These are phyloP conservation scores for Simalia tracyae DNA, from an alignment of 2,797 vertebrate genomes.

Conservation along the genomic window DNA sequence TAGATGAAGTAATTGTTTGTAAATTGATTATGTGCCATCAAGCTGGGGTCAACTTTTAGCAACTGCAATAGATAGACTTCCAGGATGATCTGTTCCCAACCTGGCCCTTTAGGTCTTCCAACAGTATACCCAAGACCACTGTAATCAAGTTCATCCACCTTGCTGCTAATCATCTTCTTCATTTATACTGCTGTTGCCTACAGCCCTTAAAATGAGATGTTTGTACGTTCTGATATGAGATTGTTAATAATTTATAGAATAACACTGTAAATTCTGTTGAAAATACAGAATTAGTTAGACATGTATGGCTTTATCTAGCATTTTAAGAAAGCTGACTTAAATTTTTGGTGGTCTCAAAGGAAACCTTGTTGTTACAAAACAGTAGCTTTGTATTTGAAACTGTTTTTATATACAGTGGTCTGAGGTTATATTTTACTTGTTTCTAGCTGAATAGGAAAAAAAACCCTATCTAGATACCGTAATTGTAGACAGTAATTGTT, in stretches of 20 bases:
- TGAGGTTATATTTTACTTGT: not conserved
- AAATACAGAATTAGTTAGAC: not conserved
- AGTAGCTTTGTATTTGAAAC: not conserved
- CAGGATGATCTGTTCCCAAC: not conserved
- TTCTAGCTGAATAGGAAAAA: not conserved
- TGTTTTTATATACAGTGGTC: not conserved
- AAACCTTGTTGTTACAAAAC: not conserved
- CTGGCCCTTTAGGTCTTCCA: not conserved
- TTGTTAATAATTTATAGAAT: not conserved
- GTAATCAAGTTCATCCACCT: not conserved
- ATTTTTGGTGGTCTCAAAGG: not conserved
- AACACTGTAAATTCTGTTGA: not conserved
- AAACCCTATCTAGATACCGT: not conserved
- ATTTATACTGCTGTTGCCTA: not conserved
- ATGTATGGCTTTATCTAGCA: not conserved
- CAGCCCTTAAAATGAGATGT: not conserved
- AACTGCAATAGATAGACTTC: not conserved
- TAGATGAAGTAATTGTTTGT: not conserved
- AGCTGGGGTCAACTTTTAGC: not conserved
- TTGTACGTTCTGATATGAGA: not conserved
- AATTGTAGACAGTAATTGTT: not conserved
- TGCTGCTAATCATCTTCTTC: not conserved
- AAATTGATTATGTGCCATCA: not conserved
- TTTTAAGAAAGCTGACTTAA: not conserved
- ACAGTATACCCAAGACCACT: not conserved